Percentiles rank a stretch among this genome's conserved stretches.
These are phyloP conservation scores for Ceratina australensis DNA, from an alignment of 1,140 invertebrate genomes.

Conservation along the genomic window DNA sequence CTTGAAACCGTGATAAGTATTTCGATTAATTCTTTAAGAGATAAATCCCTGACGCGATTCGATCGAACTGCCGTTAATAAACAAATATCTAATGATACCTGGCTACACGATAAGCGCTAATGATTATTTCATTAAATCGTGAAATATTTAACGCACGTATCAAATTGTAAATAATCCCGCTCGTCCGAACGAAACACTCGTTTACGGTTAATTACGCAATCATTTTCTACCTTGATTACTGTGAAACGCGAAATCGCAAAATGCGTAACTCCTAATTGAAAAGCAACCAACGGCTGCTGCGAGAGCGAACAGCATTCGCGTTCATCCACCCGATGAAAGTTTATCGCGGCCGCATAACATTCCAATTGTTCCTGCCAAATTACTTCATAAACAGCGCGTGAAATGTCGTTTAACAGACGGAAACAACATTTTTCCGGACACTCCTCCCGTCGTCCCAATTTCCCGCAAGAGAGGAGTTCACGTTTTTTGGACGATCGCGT, in stretches of 20 bases:
- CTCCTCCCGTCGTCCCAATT: constrained; percentile 15
- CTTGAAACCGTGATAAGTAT: too few species aligned
- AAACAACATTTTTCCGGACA: constrained; percentile 21
- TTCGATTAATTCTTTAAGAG: too few species aligned
- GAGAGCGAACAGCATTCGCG: not conserved
- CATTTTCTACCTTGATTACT: too few species aligned
- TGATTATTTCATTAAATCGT: not conserved
- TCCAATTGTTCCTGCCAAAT: constrained; percentile 11
- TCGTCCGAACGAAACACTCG: not conserved
- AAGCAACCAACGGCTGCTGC: too few species aligned
- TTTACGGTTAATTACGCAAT: too few species aligned
- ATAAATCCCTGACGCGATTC: too few species aligned
- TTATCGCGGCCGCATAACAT: not conserved
- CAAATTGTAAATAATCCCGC: not conserved
- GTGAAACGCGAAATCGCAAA: too few species aligned
- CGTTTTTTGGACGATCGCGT: too few species aligned
- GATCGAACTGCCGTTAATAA: too few species aligned
- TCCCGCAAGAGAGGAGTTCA: not conserved
- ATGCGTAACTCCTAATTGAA: too few species aligned
- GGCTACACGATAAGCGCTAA: not conserved
- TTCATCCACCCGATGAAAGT: not conserved
- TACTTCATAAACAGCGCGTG: constrained; percentile 2
- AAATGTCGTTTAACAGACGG: not conserved
- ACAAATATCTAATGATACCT: not conserved
- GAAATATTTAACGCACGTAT: not conserved